Conservation (phyloP, 2,113 vertebrate species). For the Oryzias curvinotus region DNA sequence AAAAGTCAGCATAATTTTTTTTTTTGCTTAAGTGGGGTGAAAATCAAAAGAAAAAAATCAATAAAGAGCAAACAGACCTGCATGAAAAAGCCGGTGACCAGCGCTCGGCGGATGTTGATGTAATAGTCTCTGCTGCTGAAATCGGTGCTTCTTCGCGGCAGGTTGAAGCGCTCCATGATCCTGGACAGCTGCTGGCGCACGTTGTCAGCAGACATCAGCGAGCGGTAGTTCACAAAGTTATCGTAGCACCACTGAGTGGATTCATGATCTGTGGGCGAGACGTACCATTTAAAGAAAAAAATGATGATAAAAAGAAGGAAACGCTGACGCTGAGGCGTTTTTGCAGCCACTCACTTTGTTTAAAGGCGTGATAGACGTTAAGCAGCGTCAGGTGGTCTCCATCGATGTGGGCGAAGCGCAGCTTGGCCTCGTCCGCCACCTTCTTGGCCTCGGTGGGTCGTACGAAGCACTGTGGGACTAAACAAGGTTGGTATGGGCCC, state of each 20-base stretch:
- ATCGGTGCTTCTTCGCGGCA: constrained; percentile 94
- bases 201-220: constrained; percentile 99
- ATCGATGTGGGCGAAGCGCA: constrained; percentile 98
- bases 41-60: constrained; percentile 13
- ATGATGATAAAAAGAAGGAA: background rate
- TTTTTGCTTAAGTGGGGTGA: constrained; percentile 2
- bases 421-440: constrained; percentile 97
- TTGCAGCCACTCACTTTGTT: constrained; percentile 85
- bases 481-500: constrained; percentile 99
- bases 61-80: constrained; percentile 83
- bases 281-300: background rate
- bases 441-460: constrained; percentile 98
- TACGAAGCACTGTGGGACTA: constrained; percentile 99
- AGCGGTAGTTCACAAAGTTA: constrained; percentile 99
- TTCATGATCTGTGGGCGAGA: constrained; percentile 87
- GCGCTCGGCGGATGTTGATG: constrained; percentile 95
- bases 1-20: too few species aligned
- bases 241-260: constrained; percentile 98
- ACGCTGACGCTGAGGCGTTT: rapidly evolving
- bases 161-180: constrained; percentile 99
- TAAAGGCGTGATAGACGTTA: constrained; percentile 98
- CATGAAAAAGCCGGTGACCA: constrained; percentile 99
- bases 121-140: constrained; percentile 98
- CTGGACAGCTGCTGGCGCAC: constrained; percentile 96
- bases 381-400: constrained; percentile 98